Evolutionary conservation across 2,888 invertebrate genomes (phyloP), one percentile per base, ranked within the genome.

Genomic region (Rhogogaster chlorosoma): DNA sequence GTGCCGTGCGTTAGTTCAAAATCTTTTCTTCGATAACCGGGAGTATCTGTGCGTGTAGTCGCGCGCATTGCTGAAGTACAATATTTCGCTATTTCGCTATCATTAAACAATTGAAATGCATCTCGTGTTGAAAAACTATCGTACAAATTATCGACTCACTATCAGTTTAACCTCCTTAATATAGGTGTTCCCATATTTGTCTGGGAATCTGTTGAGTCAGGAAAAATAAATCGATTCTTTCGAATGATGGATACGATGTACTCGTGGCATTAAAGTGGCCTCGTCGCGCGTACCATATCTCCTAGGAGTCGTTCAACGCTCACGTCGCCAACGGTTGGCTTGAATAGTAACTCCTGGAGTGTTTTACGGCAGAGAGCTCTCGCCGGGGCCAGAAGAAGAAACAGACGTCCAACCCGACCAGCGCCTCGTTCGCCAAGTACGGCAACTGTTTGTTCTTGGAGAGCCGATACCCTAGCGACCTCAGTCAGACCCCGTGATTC

Each of bases 381-480:
- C 42, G 96, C 95, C 32, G 96, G 95, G 1, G 98, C 97, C 84
- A 98, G 93, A 1, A 97, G 94, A 2, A 98, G 94, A 88, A 98
- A 94, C 2, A 98, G 93, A 88, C 96, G 96, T 0, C 97, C 97
- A 88, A 97, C 96, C 29, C 98, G 94, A 0, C 95, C 94, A 0
- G 95, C 93, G 89, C 96, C 96, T 91, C 97, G 96, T 88, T 97
- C 97, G 89, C 96, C 96, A 36, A 98, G 94, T 93, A 97, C 96
- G 5, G 96, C 94, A 86, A 97, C 96, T 0, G 97, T 96, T 92
- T 98, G 97, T 88, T 98, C 98, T 94, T 98, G 98, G 0, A 98
- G 93, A 73, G 96, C 95, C 88, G 95, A 96, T 86, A 96, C 94
- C 87, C 96, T 95, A 9, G 92, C 93, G 0, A 94, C 92, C 88